Base-by-base conservation (phyloP, 2,888 invertebrate genomes). In the Escarpia spicata region DNA sequence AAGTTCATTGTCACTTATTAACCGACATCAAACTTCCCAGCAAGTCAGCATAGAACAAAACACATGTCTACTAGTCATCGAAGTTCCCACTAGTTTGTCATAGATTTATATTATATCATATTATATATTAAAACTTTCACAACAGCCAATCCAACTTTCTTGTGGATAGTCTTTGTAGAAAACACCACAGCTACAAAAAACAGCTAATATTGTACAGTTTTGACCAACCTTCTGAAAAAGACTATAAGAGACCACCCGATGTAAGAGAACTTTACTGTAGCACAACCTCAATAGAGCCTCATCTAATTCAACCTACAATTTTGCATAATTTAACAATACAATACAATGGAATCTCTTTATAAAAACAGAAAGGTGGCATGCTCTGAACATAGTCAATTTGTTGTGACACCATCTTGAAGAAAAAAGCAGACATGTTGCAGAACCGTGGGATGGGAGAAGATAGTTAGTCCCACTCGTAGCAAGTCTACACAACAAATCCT, bases 401-500 rank as follows among this genome's bases (percentile, higher is more conserved):
- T 26, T 4, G 75, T 75, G 75, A 75, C 19, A 52, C 75, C 19
- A 75, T 15, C 75, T 75, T 52, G 52, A 9, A n/a, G n/a, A 75
- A 26, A n/a, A n/a, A 75, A 26, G 2, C 19, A 75, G 75, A 75
- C 75, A 75, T 26, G 75, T 26, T 19, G 75, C 19, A 75, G 19
- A 6, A 75, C 0, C 19, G 4, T 26, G 75, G 19, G n/a, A 26
- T 26, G 75, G 19, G 52, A 75, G 75, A 19, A 75, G n/a, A 75
- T 0, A 75, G 19, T 75, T 75, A 75, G n/a, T 75, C 75, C n/a
- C 75, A 75, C 75, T 75, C 3, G 19, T 75, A 26, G 75, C 26
- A 75, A 75, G n/a, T 75, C 75, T 26, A 75, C 75, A 75, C 75
- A 75, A 75, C 75, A 75, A 75, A 75, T 75, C 75, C 75, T 75